Percentiles rank a stretch among this genome's conserved stretches.
Conservation (phyloP, 35 echinoderm and acorn worm genomes). For the Strongylocentrotus purpuratus region DNA sequence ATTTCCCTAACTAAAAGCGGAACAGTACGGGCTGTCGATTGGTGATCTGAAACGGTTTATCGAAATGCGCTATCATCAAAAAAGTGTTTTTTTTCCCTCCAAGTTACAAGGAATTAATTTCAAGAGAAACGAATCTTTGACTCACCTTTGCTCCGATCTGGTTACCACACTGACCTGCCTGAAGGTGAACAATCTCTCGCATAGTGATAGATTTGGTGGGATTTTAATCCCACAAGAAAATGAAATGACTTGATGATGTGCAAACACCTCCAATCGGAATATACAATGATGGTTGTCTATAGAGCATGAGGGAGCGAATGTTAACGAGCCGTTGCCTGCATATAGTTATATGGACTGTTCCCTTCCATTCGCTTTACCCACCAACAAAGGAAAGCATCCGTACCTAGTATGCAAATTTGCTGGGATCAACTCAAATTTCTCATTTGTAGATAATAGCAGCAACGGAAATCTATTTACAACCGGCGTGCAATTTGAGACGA, state of each 20-base stretch:
- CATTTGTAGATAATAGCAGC: background rate
- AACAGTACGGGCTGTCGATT: no score
- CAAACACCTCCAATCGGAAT: no score
- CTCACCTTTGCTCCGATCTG: constrained; percentile 87
- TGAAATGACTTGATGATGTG: background rate
- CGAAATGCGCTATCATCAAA: background rate
- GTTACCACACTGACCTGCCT: constrained; percentile 86
- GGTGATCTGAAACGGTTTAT: no score
- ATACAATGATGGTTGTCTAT: no score
- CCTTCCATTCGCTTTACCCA: background rate
- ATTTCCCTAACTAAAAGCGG: no score
- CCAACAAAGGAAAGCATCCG: no score
- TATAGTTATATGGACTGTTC: background rate
- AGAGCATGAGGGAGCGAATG: background rate
- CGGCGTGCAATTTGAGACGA: background rate
- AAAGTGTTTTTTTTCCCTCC: no score
- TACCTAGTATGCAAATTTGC: background rate
- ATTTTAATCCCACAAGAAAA: background rate
- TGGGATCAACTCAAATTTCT: background rate
- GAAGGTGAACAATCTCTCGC: constrained; percentile 85
- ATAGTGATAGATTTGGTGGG: constrained; percentile 37
- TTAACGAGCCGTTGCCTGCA: background rate
- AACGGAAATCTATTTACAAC: background rate
- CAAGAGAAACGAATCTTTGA: background rate
- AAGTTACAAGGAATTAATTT: background rate